These are phyloP conservation scores for Sycophaga agraensis DNA, from an alignment of 1,140 invertebrate species.

Conservation along the genomic window DNA sequence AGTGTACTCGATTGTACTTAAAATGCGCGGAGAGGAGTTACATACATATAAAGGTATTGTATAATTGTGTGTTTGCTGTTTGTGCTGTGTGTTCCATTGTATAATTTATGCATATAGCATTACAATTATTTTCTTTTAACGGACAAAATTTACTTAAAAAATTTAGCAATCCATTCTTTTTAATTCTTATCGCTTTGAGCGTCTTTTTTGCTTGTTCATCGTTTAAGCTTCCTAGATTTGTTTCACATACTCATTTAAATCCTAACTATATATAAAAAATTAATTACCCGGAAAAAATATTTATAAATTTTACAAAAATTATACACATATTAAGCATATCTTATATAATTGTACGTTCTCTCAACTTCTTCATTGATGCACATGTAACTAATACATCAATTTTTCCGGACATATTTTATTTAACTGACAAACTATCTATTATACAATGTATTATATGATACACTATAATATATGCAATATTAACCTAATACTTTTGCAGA, in stretches of 20 bases:
- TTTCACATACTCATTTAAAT: not conserved
- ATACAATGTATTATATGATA: constrained; percentile 20
- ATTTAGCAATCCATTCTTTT: constrained; percentile 20
- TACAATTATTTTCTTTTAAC: too few species aligned
- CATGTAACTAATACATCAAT: constrained; percentile 7
- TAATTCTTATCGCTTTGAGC: constrained; percentile 11
- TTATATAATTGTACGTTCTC: not conserved
- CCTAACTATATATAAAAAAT: too few species aligned
- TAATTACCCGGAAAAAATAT: constrained; percentile 2
- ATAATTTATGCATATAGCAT: too few species aligned
- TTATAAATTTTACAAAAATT: constrained; percentile 14
- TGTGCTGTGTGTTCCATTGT: too few species aligned
- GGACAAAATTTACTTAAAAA: constrained; percentile 40
- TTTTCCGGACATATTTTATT: not conserved
- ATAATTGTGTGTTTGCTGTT: too few species aligned
- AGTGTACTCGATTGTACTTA: too few species aligned
- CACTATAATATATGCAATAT: constrained; percentile 1
- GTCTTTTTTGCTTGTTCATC: not conserved
- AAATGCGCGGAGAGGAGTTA: too few species aligned
- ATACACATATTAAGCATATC: not conserved
- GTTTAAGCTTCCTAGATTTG: not conserved
- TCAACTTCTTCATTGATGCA: constrained; percentile 25
- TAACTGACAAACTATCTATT: constrained; percentile 16
- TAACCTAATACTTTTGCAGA: constrained; percentile 26
- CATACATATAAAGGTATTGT: too few species aligned